Conservation (phyloP, 2,888 invertebrate genomes). For the Glyphotaelius pellucidus region DNA sequence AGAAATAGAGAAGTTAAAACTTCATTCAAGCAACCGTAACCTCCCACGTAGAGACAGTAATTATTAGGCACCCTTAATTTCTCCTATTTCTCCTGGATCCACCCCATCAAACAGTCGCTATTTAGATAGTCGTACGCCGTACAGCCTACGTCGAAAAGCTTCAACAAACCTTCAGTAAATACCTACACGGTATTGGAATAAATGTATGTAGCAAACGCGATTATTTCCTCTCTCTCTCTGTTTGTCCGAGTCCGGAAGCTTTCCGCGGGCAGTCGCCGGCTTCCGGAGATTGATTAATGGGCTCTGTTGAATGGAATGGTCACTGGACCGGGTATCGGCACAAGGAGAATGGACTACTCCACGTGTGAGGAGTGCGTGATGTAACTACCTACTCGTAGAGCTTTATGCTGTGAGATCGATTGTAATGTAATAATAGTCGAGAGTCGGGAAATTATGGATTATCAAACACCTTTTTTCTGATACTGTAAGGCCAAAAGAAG, state of each 20-base stretch:
- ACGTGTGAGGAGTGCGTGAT: neutral
- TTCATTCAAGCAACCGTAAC: neutral
- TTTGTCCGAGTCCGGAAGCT: conserved; percentile 25
- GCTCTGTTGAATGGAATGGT: conserved; percentile 22
- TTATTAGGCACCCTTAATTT: neutral
- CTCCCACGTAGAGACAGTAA: neutral
- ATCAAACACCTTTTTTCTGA: neutral
- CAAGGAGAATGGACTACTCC: neutral
- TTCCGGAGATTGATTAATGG: conserved; percentile 44
- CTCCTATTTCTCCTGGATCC: neutral
- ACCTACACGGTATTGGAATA: neutral
- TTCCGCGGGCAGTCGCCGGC: conserved; percentile 16
- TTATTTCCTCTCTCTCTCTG: conserved; percentile 2
- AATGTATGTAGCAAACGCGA: neutral
- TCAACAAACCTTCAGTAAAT: neutral
- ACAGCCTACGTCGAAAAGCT: neutral
- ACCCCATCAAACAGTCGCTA: neutral
- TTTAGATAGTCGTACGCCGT: neutral
- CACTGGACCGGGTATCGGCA: conserved; percentile 13
- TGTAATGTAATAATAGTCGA: no score
- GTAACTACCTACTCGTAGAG: neutral
- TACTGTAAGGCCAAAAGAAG: neutral
- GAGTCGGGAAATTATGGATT: no score
- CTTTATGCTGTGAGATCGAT: neutral
- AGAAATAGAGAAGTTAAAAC: neutral